Evolutionary conservation across 2,888 invertebrate species (phyloP).

Genomic region (Eristalis tenax): DNA sequence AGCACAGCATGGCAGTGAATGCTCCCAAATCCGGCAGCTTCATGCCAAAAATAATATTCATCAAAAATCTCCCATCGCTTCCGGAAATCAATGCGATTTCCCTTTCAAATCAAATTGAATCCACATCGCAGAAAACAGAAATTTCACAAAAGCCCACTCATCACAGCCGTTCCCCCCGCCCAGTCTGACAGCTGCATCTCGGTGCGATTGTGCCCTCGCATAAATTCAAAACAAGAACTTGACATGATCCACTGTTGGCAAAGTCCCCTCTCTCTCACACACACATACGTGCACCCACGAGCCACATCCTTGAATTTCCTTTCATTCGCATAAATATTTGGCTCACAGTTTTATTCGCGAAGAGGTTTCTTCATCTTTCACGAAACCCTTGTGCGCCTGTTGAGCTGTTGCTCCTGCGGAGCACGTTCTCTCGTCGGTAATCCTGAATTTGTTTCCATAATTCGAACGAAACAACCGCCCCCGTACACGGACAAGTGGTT

Average conservation of each 20-base stretch:
- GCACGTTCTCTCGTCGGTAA: constrained; percentile 36
- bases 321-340: constrained; percentile 57
- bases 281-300: background rate
- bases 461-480: constrained; percentile 25
- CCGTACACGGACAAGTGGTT: constrained; percentile 27
- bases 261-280: constrained; percentile 19
- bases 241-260: constrained; percentile 34
- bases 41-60: too few species aligned
- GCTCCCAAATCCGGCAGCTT: too few species aligned
- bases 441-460: constrained; percentile 51
- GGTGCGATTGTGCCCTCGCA: constrained; percentile 46
- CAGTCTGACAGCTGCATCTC: constrained; percentile 1
- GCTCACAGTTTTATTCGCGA: constrained; percentile 48
- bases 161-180: background rate
- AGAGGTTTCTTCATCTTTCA: constrained; percentile 35
- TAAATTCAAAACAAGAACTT: constrained; percentile 30
- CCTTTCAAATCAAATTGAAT: background rate
- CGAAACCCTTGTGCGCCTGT: constrained; percentile 41
- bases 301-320: constrained; percentile 4
- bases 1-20: too few species aligned
- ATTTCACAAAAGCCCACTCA: background rate
- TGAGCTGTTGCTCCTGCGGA: constrained; percentile 60
- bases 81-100: too few species aligned
- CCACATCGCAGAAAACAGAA: background rate
- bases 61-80: too few species aligned